These are phyloP conservation scores for Pachliopta kotzebuea DNA, from an alignment of 2,888 invertebrate species.

Conservation along the genomic window DNA sequence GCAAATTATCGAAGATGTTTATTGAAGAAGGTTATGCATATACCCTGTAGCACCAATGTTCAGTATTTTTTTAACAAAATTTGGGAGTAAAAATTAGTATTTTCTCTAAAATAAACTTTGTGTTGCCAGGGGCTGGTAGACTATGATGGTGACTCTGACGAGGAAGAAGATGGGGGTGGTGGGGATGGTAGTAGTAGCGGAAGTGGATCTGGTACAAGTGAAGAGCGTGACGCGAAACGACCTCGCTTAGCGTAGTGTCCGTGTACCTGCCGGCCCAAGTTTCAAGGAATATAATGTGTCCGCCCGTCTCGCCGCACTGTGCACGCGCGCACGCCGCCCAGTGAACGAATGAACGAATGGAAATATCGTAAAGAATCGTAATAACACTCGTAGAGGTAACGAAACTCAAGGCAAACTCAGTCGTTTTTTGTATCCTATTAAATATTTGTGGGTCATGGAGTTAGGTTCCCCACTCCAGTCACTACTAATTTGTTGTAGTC, in stretches of 20 bases:
- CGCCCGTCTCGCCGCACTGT: conserved; percentile 52
- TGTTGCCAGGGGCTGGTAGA: conserved; percentile 91
- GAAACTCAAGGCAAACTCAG: not conserved
- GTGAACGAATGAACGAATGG: conserved; percentile 40
- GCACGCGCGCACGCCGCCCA: conserved; percentile 47
- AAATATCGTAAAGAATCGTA: conserved; percentile 29
- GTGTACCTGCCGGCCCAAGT: conserved; percentile 29
- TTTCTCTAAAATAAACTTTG: not conserved
- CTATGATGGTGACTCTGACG: conserved; percentile 98
- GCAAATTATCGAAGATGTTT: no score
- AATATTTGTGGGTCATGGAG: conserved; percentile 3
- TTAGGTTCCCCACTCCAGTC: not conserved
- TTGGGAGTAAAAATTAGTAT: not conserved
- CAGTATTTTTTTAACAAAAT: conserved; percentile 1
- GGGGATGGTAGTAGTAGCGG: conserved; percentile 37
- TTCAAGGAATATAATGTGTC: conserved; percentile 66
- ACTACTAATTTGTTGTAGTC: not conserved
- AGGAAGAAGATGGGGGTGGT: conserved; percentile 87
- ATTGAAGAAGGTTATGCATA: no score
- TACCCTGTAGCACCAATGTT: conserved; percentile 2
- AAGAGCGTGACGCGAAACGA: conserved; percentile 84
- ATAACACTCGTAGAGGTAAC: conserved; percentile 10
- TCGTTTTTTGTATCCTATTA: conserved; percentile 4
- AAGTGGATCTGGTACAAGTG: conserved; percentile 38
- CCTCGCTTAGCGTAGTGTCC: conserved; percentile 87